Percentiles rank a stretch among this genome's conserved stretches.
phyloP scores from a whole-genome alignment of 1,140 invertebrate species.

The Drosophila miranda region DNA sequence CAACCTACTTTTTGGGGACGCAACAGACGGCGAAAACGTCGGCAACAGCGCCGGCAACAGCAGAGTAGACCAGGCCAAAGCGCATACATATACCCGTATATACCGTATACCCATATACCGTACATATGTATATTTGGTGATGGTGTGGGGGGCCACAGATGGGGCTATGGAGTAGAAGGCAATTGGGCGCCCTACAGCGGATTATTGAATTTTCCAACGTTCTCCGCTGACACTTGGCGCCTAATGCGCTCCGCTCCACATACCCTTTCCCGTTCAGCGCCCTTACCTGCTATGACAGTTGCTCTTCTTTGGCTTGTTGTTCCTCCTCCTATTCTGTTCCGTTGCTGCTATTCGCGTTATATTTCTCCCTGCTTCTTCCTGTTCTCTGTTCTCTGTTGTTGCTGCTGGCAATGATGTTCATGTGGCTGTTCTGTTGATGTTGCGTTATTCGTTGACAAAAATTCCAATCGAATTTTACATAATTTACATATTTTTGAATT shows the following conservation, averaged over 20 bases:
- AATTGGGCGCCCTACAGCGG: constrained; percentile 65
- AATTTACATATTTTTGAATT: constrained; percentile 70
- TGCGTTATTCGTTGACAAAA: constrained; percentile 36
- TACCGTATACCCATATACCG: background rate
- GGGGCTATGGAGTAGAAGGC: constrained; percentile 17
- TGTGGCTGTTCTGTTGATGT: too few species aligned
- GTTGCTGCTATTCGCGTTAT: constrained; percentile 13
- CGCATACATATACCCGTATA: constrained; percentile 18
- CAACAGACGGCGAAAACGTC: constrained; percentile 57
- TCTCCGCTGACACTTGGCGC: constrained; percentile 72
- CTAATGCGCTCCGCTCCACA: constrained; percentile 55
- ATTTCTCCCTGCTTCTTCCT: background rate
- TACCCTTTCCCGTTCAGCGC: background rate
- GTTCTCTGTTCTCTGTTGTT: background rate
- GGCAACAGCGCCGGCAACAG: constrained; percentile 55
- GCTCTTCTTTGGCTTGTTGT: too few species aligned
- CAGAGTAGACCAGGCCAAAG: constrained; percentile 3
- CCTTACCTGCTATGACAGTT: too few species aligned
- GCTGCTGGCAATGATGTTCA: constrained; percentile 23
- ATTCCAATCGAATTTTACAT: constrained; percentile 66
- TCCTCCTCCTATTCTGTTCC: constrained; percentile 1
- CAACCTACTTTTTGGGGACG: constrained; percentile 69
- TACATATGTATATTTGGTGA: constrained; percentile 50
- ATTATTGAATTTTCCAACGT: constrained; percentile 80
- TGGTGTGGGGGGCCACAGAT: constrained; percentile 3